These are phyloP conservation scores for Apotomis capreana DNA, from an alignment of 2,888 invertebrate species.

Conservation along the genomic window DNA sequence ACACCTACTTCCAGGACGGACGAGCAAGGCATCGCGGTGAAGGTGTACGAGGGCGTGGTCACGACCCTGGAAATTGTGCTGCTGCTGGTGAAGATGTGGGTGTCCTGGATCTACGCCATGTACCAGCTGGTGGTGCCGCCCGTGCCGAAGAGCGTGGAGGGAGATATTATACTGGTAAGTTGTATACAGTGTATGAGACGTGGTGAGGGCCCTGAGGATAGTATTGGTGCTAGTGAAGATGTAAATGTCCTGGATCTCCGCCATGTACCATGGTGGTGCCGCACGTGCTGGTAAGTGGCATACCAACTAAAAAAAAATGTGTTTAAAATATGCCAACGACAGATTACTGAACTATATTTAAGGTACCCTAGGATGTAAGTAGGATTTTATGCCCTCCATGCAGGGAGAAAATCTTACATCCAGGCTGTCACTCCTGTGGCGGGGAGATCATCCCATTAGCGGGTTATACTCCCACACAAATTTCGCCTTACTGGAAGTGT, in stretches of 20 bases:
- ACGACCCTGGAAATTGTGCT: constrained; percentile 78
- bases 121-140: constrained; percentile 80
- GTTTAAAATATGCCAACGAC: too few species aligned
- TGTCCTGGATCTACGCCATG: constrained; percentile 70
- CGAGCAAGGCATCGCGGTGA: constrained; percentile 52
- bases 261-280: constrained; percentile 60
- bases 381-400: too few species aligned
- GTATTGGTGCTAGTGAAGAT: constrained; percentile 57
- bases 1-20: constrained; percentile 60
- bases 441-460: too few species aligned
- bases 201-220: too few species aligned
- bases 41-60: constrained; percentile 57
- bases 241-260: constrained; percentile 67
- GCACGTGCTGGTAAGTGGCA: too few species aligned
- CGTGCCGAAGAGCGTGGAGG: constrained; percentile 86
- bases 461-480: too few species aligned
- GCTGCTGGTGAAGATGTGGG: constrained; percentile 71
- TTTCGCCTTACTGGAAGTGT: too few species aligned
- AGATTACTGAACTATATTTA: too few species aligned
- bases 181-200: background rate
- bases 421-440: too few species aligned
- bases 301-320: too few species aligned
- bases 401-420: too few species aligned
- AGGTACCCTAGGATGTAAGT: too few species aligned
- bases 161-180: constrained; percentile 90